Conservation (phyloP, 2,113 vertebrate genomes). For the Uropsilus gracilis region DNA sequence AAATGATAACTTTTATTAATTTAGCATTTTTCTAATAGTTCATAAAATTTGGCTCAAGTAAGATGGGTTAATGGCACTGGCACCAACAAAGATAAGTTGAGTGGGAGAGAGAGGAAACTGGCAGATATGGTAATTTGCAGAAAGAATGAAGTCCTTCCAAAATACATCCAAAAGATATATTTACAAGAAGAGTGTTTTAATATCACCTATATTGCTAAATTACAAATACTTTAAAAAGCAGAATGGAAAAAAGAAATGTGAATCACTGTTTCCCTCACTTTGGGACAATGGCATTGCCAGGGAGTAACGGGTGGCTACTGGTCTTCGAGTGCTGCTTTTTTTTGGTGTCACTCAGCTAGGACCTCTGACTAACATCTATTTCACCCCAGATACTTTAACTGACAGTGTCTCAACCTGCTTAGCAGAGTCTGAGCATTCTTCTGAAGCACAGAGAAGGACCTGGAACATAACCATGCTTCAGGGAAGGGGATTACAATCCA, state of each 20-base stretch:
- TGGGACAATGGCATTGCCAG: neutral
- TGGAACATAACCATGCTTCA: neutral
- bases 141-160: constrained; percentile 56
- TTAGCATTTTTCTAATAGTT: neutral
- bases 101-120: neutral
- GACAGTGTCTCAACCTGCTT: neutral
- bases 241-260: neutral
- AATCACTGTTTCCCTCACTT: neutral
- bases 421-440: neutral
- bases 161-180: constrained; percentile 50
- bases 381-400: neutral
- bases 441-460: neutral
- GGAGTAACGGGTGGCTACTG: neutral
- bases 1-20: neutral
- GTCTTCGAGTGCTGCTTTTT: neutral
- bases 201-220: constrained; percentile 13
- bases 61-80: neutral
- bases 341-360: neutral
- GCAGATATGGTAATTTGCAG: neutral
- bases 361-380: neutral
- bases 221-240: neutral
- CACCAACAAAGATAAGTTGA: neutral
- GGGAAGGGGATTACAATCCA: neutral
- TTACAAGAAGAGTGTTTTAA: constrained; percentile 1
- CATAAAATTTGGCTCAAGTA: neutral